A percentile compares a stretch with the other conserved stretches of the same genome.
Conservation (phyloP, 2,888 invertebrate species). For the Dasypolia templi region DNA sequence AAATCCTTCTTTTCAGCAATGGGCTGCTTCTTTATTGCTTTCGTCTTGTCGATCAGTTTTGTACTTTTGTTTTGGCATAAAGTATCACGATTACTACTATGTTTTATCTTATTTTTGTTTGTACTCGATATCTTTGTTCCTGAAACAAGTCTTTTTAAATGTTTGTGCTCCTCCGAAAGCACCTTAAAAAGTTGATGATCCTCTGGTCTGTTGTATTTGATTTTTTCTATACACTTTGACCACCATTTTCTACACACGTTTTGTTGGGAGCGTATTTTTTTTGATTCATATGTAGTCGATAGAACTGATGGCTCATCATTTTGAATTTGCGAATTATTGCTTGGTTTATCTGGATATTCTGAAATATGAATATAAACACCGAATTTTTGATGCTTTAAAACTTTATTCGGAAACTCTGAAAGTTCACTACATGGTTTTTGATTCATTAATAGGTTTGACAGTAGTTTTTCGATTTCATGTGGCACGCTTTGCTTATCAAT, state of each 20-base stretch:
- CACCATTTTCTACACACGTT: conserved; percentile 9
- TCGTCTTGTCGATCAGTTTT: neutral
- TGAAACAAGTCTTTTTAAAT: neutral
- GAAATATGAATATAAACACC: neutral
- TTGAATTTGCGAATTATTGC: neutral
- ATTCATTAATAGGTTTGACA: conserved; percentile 15
- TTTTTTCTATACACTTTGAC: conserved; percentile 19
- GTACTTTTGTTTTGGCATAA: neutral
- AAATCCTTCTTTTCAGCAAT: neutral
- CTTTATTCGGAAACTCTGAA: neutral
- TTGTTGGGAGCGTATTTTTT: no score
- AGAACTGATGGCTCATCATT: neutral
- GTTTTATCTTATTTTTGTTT: neutral
- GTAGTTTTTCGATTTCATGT: neutral
- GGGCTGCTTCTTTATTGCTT: neutral
- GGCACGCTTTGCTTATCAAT: conserved; percentile 10
- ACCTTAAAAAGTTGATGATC: neutral
- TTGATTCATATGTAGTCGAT: neutral
- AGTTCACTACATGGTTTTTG: neutral
- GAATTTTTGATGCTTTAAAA: neutral
- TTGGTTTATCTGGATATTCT: conserved; percentile 7
- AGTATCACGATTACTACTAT: neutral
- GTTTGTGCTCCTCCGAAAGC: neutral
- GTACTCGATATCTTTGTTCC: neutral
- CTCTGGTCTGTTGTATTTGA: neutral